Evolutionary conservation across 2,113 vertebrate genomes (phyloP).

Genomic region (Sander vitreus): DNA sequence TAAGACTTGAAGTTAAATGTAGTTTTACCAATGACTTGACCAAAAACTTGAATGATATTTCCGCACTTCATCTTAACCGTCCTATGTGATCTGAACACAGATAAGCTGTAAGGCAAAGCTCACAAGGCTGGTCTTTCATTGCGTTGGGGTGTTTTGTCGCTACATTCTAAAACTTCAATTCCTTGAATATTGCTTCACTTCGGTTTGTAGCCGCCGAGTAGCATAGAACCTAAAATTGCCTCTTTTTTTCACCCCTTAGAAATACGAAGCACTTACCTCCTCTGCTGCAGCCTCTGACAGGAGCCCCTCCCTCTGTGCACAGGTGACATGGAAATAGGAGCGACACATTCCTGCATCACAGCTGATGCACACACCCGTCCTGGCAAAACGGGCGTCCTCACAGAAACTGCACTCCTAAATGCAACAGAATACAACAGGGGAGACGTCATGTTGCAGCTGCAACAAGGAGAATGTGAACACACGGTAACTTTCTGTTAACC

Average conservation of each 20-base stretch:
- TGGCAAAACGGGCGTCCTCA: conserved; percentile 95
- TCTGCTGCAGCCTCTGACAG: conserved; percentile 98
- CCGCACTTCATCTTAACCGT: neutral
- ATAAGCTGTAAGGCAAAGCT: neutral
- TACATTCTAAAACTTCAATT: neutral
- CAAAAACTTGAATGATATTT: too few relatives aligned
- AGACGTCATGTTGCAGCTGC: neutral
- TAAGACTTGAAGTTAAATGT: neutral
- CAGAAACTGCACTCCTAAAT: conserved; percentile 97
- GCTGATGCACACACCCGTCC: conserved; percentile 98
- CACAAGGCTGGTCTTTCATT: neutral
- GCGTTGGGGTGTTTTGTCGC: neutral
- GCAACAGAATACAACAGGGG: conserved; percentile 9
- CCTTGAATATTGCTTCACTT: neutral
- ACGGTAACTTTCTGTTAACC: neutral
- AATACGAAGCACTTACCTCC: conserved; percentile 85
- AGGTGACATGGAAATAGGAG: conserved; percentile 98
- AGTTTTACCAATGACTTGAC: neutral
- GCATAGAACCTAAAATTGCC: neutral
- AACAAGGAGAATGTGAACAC: neutral
- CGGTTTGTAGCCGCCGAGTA: neutral
- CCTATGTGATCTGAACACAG: neutral
- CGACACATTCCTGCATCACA: conserved; percentile 99
- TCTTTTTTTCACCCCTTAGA: neutral
- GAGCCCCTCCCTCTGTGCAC: conserved; percentile 96